phyloP scores from a whole-genome alignment of 2,797 vertebrate genomes.

The Cygnus olor region DNA sequence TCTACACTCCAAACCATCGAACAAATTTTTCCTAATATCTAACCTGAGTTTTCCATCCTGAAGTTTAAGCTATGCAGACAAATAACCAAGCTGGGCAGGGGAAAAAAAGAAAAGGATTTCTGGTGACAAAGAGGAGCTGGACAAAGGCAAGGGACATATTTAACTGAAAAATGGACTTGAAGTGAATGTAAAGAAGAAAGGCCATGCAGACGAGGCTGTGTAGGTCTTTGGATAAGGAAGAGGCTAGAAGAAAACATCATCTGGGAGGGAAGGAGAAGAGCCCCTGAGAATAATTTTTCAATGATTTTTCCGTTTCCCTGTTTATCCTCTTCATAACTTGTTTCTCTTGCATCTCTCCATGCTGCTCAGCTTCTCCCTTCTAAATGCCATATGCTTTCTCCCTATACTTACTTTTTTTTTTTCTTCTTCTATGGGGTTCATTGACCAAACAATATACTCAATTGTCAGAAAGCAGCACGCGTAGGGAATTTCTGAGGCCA shows the following conservation, averaged over 20 bases:
- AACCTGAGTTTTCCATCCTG: background rate
- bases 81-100: background rate
- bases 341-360: background rate
- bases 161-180: background rate
- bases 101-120: background rate
- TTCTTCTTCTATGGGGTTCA: background rate
- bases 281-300: background rate
- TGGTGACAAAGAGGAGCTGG: background rate
- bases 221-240: background rate
- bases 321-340: background rate
- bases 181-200: background rate
- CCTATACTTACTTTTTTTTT: background rate
- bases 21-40: background rate
- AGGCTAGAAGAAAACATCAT: background rate
- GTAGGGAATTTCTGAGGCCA: background rate
- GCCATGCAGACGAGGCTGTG: background rate
- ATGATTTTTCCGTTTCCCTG: background rate
- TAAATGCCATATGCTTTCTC: background rate
- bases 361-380: background rate
- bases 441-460: background rate
- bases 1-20: background rate
- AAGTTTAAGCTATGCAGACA: background rate
- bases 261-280: rapidly evolving
- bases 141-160: background rate
- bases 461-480: background rate